These are phyloP conservation scores for Agraylea sexmaculata DNA, from an alignment of 1,140 invertebrate species.

Conservation along the genomic window DNA sequence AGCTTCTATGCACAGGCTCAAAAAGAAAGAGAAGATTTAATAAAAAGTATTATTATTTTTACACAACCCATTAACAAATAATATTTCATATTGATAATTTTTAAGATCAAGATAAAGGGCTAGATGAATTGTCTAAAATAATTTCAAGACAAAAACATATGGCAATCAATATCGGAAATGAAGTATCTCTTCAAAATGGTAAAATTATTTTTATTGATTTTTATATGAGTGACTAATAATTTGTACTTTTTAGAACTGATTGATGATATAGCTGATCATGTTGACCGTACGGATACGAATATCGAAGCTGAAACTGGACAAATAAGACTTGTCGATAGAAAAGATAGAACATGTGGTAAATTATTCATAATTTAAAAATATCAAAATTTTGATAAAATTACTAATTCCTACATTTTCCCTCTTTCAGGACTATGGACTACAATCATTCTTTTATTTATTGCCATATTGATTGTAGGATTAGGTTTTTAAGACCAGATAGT, in stretches of 20 bases:
- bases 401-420: too few relatives aligned
- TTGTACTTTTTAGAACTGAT: constrained; percentile 53
- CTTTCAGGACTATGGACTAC: constrained; percentile 48
- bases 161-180: constrained; percentile 58
- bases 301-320: constrained; percentile 54
- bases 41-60: too few relatives aligned
- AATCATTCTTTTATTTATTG: constrained; percentile 51
- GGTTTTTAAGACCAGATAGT: not conserved
- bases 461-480: constrained; percentile 33
- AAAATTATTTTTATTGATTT: constrained; percentile 16
- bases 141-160: constrained; percentile 67
- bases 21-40: too few relatives aligned
- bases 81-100: constrained; percentile 22
- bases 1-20: too few relatives aligned
- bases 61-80: constrained; percentile 9
- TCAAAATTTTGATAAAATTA: too few relatives aligned
- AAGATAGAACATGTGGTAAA: constrained; percentile 57
- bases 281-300: constrained; percentile 56
- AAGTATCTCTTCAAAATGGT: constrained; percentile 75
- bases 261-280: constrained; percentile 63
- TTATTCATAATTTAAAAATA: constrained; percentile 15
- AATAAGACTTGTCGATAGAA: constrained; percentile 50
- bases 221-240: not conserved
- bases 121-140: constrained; percentile 64
- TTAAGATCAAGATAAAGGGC: constrained; percentile 61